Evolutionary conservation across 2,797 vertebrate genomes (phyloP), one percentile per base, ranked within the genome.

Genomic region (Bufotes viridis): DNA sequence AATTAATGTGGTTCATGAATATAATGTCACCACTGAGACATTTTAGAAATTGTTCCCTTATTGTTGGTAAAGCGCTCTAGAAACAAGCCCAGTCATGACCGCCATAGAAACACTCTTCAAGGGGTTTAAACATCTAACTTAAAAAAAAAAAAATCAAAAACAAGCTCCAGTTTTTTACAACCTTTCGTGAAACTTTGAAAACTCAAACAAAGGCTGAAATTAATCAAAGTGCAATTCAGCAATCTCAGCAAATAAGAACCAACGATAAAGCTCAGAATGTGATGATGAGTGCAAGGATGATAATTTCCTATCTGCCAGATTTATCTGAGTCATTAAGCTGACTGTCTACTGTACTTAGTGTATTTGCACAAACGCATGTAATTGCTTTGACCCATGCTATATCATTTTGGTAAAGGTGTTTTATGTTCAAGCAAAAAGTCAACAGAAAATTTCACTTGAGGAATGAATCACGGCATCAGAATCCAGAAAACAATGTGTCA

Each of bases 361-460:
- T 1, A 58, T 79, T 89, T 89, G 87, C 17, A 24, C 84, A 81
- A 42, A 18, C 69, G 88, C 86, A 90, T 81, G 88, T 15, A 10
- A 65, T 69, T 84, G 86, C 53, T 85, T 57, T 86, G 26, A 85
- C 85, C 51, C 61, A 53, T 53, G 90, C 51, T 55, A 87, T 22
- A 20, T 1, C 53, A 65, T 82, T 86, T 57, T 70, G 84, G 14
- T 58, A 22, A 86, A 89, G 88, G 72, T 72, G 88, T 72, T 72
- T 76, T 76, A 42, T 49, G 10, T 9, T 75, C 11, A 51, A 22
- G 70, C 18, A 75, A 49, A 49, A 9, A 75, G 18, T 78, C 75
- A 78, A 78, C 8, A 78, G 22, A 78, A 78, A 78, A 22, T 22
- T 24, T 55, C 6, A 55, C 51, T 78, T 78, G 22, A 49, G 12